A percentile compares a stretch with the other conserved stretches of the same genome.
Conservation (phyloP, 2,113 vertebrate species). For the western clawed frog (Xenopus tropicalis) region UCB_Xtro_10.0 CM004445.2:101626501-101627000, state of each 20-base stretch:
- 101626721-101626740: not conserved
- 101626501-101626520: constrained; percentile 68
- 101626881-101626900: constrained; percentile 1
- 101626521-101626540: constrained; percentile 69
- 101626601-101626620: constrained; percentile 63
- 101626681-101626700: not conserved
- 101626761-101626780: no score
- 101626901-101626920: constrained; percentile 2
- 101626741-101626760: not conserved
- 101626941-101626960: not conserved
- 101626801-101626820: constrained; percentile 2
- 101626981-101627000: not conserved
- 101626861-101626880: not conserved
- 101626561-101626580: constrained; percentile 61
- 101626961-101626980: not conserved
- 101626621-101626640: constrained; percentile 27
- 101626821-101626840: not conserved
- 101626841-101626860: not conserved
- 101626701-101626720: not conserved
- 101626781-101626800: not conserved
- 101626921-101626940: not conserved
- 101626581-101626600: constrained; percentile 53
- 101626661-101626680: not conserved
- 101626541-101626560: constrained; percentile 52
- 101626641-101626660: not conserved